Percentiles rank a stretch among this genome's conserved stretches.
Evolutionary conservation across 2,888 invertebrate genomes (phyloP).

Genomic region (Strigamia maritima): DNA sequence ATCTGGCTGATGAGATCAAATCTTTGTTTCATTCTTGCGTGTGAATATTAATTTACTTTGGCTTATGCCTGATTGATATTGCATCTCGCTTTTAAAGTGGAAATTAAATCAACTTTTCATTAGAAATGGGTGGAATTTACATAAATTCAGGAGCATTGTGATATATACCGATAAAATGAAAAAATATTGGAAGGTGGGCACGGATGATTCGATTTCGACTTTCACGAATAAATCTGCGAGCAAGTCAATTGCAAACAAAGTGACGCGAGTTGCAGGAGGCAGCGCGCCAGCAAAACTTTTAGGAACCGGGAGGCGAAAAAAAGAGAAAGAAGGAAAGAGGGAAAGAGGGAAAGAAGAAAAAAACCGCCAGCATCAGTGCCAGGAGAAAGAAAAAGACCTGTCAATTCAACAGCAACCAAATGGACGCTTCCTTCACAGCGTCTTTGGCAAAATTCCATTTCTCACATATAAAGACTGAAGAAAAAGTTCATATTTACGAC

Average conservation of each 20-base stretch:
- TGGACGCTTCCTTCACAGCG: slow-evolving; percentile 26
- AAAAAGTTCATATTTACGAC: slow-evolving; percentile 26
- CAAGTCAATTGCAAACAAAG: slow-evolving; percentile 32
- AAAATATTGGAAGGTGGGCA: slow-evolving; percentile 32
- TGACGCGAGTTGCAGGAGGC: not conserved
- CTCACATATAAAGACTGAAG: not conserved
- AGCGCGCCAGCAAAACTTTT: slow-evolving; percentile 9
- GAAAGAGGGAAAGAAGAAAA: not conserved
- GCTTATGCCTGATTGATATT: not conserved
- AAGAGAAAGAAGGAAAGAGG: not conserved
- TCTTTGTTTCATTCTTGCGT: not conserved
- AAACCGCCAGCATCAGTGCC: not conserved
- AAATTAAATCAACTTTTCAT: slow-evolving; percentile 8
- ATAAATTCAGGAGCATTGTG: not conserved
- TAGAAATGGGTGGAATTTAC: not conserved
- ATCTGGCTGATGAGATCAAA: too few relatives aligned
- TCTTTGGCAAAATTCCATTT: slow-evolving; percentile 31
- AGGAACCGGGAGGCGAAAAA: not conserved
- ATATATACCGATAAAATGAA: not conserved
- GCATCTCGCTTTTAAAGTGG: slow-evolving; percentile 1
- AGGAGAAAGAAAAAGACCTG: not conserved
- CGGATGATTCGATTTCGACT: slow-evolving; percentile 21
- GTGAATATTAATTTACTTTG: too few relatives aligned
- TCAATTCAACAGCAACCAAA: slow-evolving; percentile 32
- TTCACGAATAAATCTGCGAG: slow-evolving; percentile 26